Conservation (phyloP, 2,113 vertebrate species). For the Mohoua ochrocephala region DNA sequence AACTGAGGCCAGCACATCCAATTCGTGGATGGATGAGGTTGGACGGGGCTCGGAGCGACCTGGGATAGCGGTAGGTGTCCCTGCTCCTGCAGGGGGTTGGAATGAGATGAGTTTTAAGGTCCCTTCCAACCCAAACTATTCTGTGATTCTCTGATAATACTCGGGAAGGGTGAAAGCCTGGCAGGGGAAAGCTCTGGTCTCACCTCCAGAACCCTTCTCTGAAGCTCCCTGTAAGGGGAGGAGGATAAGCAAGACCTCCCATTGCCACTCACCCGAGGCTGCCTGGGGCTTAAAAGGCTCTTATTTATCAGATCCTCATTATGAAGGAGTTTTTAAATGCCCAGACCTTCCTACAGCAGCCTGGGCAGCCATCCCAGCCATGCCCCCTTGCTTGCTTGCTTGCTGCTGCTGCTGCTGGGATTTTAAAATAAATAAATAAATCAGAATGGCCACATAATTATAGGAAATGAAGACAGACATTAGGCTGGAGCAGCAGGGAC, state of each 20-base stretch:
- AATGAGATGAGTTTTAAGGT: background rate
- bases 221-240: background rate
- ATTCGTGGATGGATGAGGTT: fast-evolving
- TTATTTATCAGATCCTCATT: background rate
- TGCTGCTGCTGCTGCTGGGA: background rate
- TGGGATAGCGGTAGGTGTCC: background rate
- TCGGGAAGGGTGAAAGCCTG: background rate
- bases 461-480: background rate
- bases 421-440: background rate
- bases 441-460: background rate
- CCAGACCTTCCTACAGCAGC: background rate
- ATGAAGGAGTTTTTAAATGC: background rate
- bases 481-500: background rate
- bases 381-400: background rate
- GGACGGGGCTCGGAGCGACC: background rate
- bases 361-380: background rate
- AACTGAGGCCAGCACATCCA: fast-evolving
- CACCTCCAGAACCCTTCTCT: background rate
- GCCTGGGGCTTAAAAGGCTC: background rate
- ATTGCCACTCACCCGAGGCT: background rate
- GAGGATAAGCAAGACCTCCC: background rate
- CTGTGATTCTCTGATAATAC: background rate
- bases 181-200: background rate
- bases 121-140: background rate
- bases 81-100: background rate